These are phyloP conservation scores for Gonatopus flavifemur DNA, from an alignment of 1,140 invertebrate genomes.

Conservation along the genomic window DNA sequence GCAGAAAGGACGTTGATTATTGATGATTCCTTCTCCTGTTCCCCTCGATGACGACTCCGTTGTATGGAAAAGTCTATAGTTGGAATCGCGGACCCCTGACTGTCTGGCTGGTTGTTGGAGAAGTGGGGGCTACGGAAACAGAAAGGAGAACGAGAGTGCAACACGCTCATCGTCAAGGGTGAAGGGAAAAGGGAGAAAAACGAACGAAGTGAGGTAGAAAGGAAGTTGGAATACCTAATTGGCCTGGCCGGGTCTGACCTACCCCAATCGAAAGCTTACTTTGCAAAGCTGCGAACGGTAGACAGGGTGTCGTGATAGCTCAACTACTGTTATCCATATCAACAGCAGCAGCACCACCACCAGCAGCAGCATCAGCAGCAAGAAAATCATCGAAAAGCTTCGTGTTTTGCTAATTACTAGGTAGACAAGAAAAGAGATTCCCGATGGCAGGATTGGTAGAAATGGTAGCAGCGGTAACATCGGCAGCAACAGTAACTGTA, in stretches of 20 bases:
- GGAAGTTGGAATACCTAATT: constrained; percentile 23
- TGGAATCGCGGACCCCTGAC: too few relatives aligned
- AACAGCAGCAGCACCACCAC: too few relatives aligned
- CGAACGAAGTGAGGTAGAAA: constrained; percentile 12
- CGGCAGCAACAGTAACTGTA: too few relatives aligned
- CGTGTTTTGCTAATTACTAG: constrained; percentile 21
- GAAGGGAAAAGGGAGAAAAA: constrained; percentile 1
- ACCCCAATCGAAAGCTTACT: constrained; percentile 46
- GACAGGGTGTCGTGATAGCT: constrained; percentile 15
- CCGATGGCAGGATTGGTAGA: background rate
- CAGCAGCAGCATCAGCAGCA: too few relatives aligned
- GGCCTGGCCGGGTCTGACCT: constrained; percentile 49
- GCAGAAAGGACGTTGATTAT: too few relatives aligned
- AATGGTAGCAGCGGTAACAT: constrained; percentile 2
- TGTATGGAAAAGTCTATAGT: too few relatives aligned
- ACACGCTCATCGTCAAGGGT: background rate
- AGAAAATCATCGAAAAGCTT: constrained; percentile 54
- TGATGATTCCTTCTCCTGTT: too few relatives aligned
- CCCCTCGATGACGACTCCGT: too few relatives aligned
- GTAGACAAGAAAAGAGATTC: background rate
- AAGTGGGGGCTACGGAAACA: background rate
- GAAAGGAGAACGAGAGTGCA: constrained; percentile 1
- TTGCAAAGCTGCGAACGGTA: constrained; percentile 31
- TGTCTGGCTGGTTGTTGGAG: background rate
- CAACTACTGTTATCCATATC: too few relatives aligned